Conservation (phyloP, 2,113 vertebrate species). For the Lepisosteus osseus region DNA sequence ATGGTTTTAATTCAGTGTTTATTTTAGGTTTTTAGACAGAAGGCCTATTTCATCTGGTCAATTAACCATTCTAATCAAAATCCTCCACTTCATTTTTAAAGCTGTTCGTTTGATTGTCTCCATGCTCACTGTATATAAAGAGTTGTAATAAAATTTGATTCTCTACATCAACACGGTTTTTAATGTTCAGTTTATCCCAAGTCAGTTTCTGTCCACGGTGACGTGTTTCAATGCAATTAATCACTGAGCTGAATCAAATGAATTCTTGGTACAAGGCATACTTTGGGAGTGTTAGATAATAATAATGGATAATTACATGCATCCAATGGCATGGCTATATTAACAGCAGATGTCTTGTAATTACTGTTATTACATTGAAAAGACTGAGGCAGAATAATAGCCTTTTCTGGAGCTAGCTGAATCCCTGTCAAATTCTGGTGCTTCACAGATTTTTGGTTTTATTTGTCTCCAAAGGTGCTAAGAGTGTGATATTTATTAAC, state of each 20-base stretch:
- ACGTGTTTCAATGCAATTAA: conserved; percentile 68
- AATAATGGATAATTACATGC: conserved; percentile 72
- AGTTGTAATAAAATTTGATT: no score
- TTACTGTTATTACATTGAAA: conserved; percentile 73
- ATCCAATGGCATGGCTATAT: conserved; percentile 65
- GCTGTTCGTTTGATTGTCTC: background rate
- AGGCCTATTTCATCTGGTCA: background rate
- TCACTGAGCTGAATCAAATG: conserved; percentile 68
- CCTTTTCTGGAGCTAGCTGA: conserved; percentile 67
- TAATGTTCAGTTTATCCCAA: conserved; percentile 37
- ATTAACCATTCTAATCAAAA: background rate
- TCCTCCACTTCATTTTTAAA: background rate
- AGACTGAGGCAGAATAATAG: conserved; percentile 70
- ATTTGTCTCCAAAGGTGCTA: background rate
- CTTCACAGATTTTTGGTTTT: conserved; percentile 10
- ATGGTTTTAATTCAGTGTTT: conserved; percentile 7
- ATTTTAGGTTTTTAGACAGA: background rate
- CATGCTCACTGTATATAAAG: background rate
- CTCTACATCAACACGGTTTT: conserved; percentile 6
- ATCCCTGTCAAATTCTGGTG: conserved; percentile 19
- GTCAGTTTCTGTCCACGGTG: conserved; percentile 62
- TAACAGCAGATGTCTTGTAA: conserved; percentile 74
- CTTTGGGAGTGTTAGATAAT: conserved; percentile 73
- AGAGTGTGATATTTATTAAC: background rate
- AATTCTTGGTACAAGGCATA: conserved; percentile 69